Evolutionary conservation across 2,113 vertebrate species (phyloP), one percentile per base, ranked within the genome.

Genomic region (Otolemur garnettii): DNA sequence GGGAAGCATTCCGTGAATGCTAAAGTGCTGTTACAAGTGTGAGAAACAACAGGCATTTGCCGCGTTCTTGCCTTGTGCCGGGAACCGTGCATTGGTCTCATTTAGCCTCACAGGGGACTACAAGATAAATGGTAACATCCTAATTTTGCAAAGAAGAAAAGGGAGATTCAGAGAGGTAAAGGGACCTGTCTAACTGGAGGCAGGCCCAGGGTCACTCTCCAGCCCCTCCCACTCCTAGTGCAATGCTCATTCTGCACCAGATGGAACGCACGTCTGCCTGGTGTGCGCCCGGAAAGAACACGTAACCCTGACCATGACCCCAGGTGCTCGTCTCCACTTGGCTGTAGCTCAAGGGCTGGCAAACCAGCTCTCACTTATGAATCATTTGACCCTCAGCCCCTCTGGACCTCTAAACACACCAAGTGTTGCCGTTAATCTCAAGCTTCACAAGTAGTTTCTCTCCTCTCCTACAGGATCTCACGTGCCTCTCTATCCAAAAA

Each of bases 181-280:
- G 57, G 19, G 5, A 59, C 35, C 42, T 28, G n/a, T 15, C 35
- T 35, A 28, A 28, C 38, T 62, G 5, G 7, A 6, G 90, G 59
- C 45, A 42, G 68, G 60, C 4, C 7, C 33, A 35, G 33, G 53
- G 12, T 75, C 8, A 4, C 22, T 2, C 66, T 60, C 3, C 1
- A 30, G 30, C 22, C 24, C 38, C 42, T 26, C 68, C 38, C 28
- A n/a, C 72, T 33, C n/a, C 82, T 50, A 14, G 62, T 33, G 17
- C 28, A 68, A 13, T 7, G 26, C 18, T 33, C 22, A 11, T 1
- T 38, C 13, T 8, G 57, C 79, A 60, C 55, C 5, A 15, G n/a
- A 26, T 59, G 14, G 6, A 42, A 6, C 12, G 0, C 24, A 78
- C 1, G 0, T n/a, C 13, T 5, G n/a, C 45, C 15, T 22, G 81